Conservation (phyloP, 2,797 vertebrate genomes). For the Manis javanica region DNA sequence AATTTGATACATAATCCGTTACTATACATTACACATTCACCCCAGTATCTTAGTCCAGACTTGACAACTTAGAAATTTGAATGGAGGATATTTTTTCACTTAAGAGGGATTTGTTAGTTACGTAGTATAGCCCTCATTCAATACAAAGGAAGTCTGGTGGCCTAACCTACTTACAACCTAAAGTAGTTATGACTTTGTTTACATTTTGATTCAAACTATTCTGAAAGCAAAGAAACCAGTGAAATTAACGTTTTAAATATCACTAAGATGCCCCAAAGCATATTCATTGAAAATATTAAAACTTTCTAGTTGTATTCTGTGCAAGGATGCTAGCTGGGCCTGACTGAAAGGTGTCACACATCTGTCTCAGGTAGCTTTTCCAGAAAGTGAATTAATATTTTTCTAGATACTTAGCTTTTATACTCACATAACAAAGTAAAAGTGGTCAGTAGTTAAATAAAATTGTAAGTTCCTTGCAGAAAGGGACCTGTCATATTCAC, state of each 20-base stretch:
- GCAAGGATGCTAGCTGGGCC: neutral
- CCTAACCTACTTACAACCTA: neutral
- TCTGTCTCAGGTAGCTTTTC: neutral
- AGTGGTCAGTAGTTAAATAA: neutral
- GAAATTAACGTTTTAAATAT: neutral
- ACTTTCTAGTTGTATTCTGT: neutral
- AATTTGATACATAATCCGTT: neutral
- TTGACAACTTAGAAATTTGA: slow-evolving; percentile 3
- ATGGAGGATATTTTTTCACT: neutral
- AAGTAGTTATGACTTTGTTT: neutral
- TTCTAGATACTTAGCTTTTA: neutral
- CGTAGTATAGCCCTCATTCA: neutral
- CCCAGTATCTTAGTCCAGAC: neutral
- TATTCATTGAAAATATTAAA: neutral
- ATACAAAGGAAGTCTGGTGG: neutral
- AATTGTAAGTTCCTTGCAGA: neutral
- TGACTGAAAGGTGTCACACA: neutral
- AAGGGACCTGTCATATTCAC: neutral
- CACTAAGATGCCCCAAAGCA: neutral
- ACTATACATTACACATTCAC: neutral
- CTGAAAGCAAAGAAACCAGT: slow-evolving; percentile 1
- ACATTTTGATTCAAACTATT: neutral
- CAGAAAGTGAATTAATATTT: slow-evolving; percentile 12
- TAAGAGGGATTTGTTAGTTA: slow-evolving; percentile 19
- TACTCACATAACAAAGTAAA: neutral